Base-by-base conservation (phyloP, 2,113 vertebrate genomes). In the Strix uralensis region DNA sequence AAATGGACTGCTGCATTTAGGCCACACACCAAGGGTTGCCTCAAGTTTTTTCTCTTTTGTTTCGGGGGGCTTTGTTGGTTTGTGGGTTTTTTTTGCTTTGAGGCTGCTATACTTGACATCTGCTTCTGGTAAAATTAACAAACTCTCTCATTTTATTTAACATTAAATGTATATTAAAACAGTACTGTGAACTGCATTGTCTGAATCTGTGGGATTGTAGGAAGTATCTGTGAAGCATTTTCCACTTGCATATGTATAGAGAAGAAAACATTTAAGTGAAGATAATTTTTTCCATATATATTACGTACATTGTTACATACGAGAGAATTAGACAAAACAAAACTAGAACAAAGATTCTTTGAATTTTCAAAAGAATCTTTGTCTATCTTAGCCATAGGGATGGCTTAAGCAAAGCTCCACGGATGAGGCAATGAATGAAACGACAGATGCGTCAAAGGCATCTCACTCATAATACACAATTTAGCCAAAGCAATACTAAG, bases 301-400 rank as follows among this genome's bases (percentile, higher is more conserved):
- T 81, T 87, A 72, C 16, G 2, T 54, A 93, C 73, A 66, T 91
- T 69, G 75, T 61, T 75, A 79, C 58, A 95, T 38, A 85, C 42
- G 75, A 52, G 57, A 93, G 51, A 79, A 88, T 51, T 36, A 94
- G 94, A 96, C 86, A 65, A 88, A 96, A 96, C 92, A 94, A 79
- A 91, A 91, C 38, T 54, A 78, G 79, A 94, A 92, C 93, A 97
- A 96, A 96, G 91, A 96, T 96, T 26, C 86, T 94, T 93, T 94
- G 80, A 92, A 70, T 32, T 79, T 87, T 85, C 73, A 82, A 70
- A 95, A 85, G 91, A 75, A 97, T 95, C 95, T 96, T 94, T 96
- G 92, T 58, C 88, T 83, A 6, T 74, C n/a, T 47, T 16, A 75
- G 85, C 71, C 88, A 88, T 21, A 90, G 57, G 67, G 67, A 83